phyloP scores from a whole-genome alignment of 2,888 invertebrate genomes.

The Chouioia cunea region DNA sequence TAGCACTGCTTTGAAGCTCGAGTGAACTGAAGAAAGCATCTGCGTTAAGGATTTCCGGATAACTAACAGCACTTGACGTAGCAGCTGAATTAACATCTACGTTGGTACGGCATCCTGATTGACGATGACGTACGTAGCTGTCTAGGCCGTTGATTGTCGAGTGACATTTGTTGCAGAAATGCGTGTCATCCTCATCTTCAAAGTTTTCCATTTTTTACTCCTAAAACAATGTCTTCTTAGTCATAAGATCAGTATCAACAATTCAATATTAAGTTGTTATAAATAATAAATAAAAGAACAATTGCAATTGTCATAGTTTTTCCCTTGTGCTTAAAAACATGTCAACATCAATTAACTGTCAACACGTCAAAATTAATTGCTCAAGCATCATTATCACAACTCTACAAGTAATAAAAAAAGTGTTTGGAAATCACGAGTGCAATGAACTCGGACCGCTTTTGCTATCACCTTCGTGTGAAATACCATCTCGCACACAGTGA shows the following conservation, averaged over 20 bases:
- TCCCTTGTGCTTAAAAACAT: no score
- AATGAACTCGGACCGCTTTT: no score
- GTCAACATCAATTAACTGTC: no score
- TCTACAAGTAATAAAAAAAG: background rate
- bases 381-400: conserved; percentile 6
- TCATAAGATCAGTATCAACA: background rate
- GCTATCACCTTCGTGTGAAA: no score
- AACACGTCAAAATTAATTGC: background rate
- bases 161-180: conserved; percentile 90
- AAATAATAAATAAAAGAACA: background rate
- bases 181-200: conserved; percentile 82
- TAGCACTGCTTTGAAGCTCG: conserved; percentile 79
- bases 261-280: background rate
- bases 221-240: background rate
- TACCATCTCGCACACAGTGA: no score
- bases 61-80: conserved; percentile 67
- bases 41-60: conserved; percentile 74
- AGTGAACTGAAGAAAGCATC: conserved; percentile 90
- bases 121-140: conserved; percentile 87
- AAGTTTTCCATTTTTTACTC: conserved; percentile 35
- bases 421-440: no score
- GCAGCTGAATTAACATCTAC: conserved; percentile 53
- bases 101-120: conserved; percentile 74
- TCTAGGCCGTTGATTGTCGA: conserved; percentile 86
- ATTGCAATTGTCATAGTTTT: no score